phyloP scores from a whole-genome alignment of 2,888 invertebrate genomes.

The Drosophila infuscata region DNA sequence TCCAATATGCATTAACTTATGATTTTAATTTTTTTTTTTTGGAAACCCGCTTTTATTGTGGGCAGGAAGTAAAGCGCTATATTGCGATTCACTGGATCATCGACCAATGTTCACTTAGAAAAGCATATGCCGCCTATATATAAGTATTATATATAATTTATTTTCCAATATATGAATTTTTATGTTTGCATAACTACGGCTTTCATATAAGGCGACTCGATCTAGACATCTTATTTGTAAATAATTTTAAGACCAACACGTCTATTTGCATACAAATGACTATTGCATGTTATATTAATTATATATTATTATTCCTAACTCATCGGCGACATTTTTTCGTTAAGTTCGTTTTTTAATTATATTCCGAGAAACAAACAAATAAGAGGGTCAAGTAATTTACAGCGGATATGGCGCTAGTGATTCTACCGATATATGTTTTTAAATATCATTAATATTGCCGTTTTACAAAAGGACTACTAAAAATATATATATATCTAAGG shows the following conservation, averaged over 20 bases:
- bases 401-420: background rate
- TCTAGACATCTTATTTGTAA: background rate
- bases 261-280: background rate
- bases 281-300: background rate
- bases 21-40: background rate
- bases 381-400: background rate
- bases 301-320: no score
- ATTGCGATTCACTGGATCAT: background rate
- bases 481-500: background rate
- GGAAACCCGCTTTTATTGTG: background rate
- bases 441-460: background rate
- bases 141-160: background rate
- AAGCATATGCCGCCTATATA: background rate
- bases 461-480: background rate
- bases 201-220: background rate
- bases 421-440: background rate
- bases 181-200: background rate
- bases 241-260: background rate
- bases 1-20: background rate
- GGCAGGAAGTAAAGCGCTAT: background rate
- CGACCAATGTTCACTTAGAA: background rate
- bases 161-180: background rate
- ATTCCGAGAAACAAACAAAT: background rate
- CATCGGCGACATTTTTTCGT: background rate
- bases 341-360: no score